A percentile compares a stretch with the other conserved stretches of the same genome.
Conservation (phyloP, 1,140 invertebrate genomes). For the Eumaeus atala region DNA sequence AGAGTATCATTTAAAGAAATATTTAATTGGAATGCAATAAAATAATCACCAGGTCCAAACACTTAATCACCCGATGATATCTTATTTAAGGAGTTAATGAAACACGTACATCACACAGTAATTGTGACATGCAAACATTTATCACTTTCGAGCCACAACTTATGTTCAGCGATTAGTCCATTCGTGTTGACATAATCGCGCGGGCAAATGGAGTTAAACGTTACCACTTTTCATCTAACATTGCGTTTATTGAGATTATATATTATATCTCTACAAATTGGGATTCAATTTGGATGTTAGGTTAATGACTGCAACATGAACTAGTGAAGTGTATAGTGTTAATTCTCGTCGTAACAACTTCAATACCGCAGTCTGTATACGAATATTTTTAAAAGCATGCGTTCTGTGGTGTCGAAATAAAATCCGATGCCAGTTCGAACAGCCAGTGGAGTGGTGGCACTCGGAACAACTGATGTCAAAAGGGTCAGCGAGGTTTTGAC, state of each 20-base stretch:
- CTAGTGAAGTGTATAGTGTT: too few relatives aligned
- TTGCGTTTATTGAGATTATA: constrained; percentile 13
- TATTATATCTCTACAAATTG: too few relatives aligned
- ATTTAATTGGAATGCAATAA: constrained; percentile 52
- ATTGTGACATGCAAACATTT: constrained; percentile 61
- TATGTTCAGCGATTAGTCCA: constrained; percentile 60
- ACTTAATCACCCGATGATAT: constrained; percentile 59
- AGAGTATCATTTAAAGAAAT: constrained; percentile 20
- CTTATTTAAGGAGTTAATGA: constrained; percentile 69
- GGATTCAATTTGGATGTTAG: too few relatives aligned
- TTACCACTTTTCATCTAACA: constrained; percentile 44
- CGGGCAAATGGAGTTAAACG: constrained; percentile 56
- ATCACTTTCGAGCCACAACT: constrained; percentile 66
- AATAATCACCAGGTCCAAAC: constrained; percentile 48
- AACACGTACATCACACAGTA: constrained; percentile 63
- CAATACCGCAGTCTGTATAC: too few relatives aligned
- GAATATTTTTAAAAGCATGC: too few relatives aligned
- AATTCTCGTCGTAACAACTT: too few relatives aligned
- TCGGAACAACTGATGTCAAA: too few relatives aligned
- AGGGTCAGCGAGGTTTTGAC: too few relatives aligned
- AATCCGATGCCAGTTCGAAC: too few relatives aligned
- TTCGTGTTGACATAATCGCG: constrained; percentile 69
- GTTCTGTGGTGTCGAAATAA: too few relatives aligned
- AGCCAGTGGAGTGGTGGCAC: too few relatives aligned
- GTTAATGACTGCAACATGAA: too few relatives aligned